Base-by-base conservation (phyloP, 2,888 invertebrate genomes). In the Smittia aterrima region DNA sequence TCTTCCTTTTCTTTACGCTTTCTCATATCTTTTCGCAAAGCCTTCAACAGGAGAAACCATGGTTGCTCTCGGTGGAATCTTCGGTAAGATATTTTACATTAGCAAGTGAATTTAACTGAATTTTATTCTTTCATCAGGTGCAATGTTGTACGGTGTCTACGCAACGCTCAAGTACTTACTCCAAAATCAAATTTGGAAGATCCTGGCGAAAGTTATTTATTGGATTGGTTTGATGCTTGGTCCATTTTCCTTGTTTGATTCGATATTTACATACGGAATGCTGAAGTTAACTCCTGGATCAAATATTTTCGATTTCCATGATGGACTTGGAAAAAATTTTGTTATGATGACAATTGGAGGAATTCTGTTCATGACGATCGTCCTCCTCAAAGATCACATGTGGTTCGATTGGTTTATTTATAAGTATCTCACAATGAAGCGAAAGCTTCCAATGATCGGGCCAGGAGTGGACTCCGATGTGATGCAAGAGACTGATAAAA, bases 41-140 rank as follows among this genome's bases (percentile, higher is more conserved):
- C 90, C 93, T 0, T 88, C 93, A 0, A 86, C 90, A 0, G 93
- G 93, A 7, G 93, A 90, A 80, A 90, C 91, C 0, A 85, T 89
- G 77, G 84, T 91, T 78, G 89, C 89, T 41, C 87, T 93, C 78
- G 25, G 20, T n/a, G 41, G 25, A 1, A 24, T 70, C 6, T 9
- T 70, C 7, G 24, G 67, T 67, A 22, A 67, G 67, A 40, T 20
- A 58, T 22, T 18, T 16, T 58, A 20, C 1, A 58, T 47, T 16
- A 16, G 7, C n/a, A 58, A 18, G 6, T 58, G 53, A 22, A 25
- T 27, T 64, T 64, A 64, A 64, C 27, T 25, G 40, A 1, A 32
- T 24, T n/a, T 20, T 38, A n/a, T 22, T 3, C 25, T n/a, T 38
- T 20, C 13, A n/a, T n/a, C 32, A 67, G 67, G 22, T 40, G 40